A percentile compares a stretch with the other conserved stretches of the same genome.
Conservation (phyloP, 2,797 vertebrate species). For the Rachycentron canadum region DNA sequence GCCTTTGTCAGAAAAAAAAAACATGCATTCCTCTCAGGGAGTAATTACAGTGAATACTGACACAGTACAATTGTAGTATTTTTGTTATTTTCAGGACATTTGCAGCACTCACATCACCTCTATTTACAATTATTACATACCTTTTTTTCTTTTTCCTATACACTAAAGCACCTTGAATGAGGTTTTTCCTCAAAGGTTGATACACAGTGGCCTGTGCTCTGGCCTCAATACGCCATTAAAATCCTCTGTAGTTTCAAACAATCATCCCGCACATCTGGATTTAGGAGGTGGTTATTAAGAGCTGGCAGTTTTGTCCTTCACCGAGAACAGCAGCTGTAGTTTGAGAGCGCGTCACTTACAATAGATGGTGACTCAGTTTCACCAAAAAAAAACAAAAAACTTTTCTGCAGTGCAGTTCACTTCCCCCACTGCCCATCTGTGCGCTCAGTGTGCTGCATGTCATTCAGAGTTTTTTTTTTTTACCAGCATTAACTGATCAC, state of each 20-base stretch:
- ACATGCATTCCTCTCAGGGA: constrained; percentile 64
- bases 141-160: neutral
- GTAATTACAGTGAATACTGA: constrained; percentile 69
- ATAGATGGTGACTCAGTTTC: neutral
- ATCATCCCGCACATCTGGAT: too few species aligned
- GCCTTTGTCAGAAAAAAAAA: constrained; percentile 37
- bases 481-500: too few species aligned
- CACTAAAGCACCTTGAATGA: neutral
- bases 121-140: neutral
- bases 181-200: neutral
- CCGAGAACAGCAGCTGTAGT: neutral
- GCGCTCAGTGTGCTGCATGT: neutral
- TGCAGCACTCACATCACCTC: constrained; percentile 6
- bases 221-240: neutral
- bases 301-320: neutral
- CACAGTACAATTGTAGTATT: constrained; percentile 7
- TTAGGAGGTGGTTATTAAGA: neutral
- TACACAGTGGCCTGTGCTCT: neutral
- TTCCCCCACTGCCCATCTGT: neutral
- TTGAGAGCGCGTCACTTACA: neutral
- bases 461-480: too few species aligned
- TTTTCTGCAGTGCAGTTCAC: neutral
- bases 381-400: neutral
- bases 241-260: neutral
- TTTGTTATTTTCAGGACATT: constrained; percentile 41